Percentiles rank a stretch among this genome's conserved stretches.
These are phyloP conservation scores for Hippopotamyrus pictus DNA, from an alignment of 2,797 vertebrate species.

Conservation along the genomic window DNA sequence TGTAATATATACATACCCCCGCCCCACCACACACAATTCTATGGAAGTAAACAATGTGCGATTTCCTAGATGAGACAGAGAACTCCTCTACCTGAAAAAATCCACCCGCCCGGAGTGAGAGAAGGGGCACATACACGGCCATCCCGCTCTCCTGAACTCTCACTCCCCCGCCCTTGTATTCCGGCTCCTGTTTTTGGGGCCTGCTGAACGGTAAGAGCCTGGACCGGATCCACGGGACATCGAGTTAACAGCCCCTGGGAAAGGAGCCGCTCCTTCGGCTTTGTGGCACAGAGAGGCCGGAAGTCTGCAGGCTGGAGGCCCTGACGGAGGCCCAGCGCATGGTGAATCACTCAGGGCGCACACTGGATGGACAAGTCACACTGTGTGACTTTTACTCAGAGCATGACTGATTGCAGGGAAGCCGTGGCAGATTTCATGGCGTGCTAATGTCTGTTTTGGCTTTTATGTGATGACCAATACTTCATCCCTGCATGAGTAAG, in stretches of 20 bases:
- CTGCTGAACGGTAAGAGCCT: conserved; percentile 34
- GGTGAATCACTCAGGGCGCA: not conserved
- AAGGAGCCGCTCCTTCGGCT: not conserved
- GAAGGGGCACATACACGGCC: conserved; percentile 21
- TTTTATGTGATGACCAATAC: not conserved
- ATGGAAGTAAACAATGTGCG: not conserved
- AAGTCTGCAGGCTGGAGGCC: not conserved
- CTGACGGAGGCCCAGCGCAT: not conserved
- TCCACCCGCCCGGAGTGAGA: conserved; percentile 24
- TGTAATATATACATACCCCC: not conserved
- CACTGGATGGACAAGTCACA: not conserved
- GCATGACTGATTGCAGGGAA: not conserved
- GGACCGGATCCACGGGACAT: conserved; percentile 25
- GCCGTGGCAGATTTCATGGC: not conserved
- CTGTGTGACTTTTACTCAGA: not conserved
- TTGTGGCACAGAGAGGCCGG: not conserved
- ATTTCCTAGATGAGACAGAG: not conserved
- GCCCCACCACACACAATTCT: not conserved
- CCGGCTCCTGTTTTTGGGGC: conserved; percentile 41
- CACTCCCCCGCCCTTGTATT: conserved; percentile 27
- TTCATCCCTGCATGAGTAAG: not conserved
- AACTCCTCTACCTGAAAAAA: no score
- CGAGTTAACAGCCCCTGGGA: conserved; percentile 51
- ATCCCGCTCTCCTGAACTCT: conserved; percentile 27
- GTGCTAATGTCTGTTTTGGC: not conserved